Percentiles rank a stretch among this genome's conserved stretches.
phyloP scores from a whole-genome alignment of 1,140 invertebrate genomes.

The Tetraneura akinire region DNA sequence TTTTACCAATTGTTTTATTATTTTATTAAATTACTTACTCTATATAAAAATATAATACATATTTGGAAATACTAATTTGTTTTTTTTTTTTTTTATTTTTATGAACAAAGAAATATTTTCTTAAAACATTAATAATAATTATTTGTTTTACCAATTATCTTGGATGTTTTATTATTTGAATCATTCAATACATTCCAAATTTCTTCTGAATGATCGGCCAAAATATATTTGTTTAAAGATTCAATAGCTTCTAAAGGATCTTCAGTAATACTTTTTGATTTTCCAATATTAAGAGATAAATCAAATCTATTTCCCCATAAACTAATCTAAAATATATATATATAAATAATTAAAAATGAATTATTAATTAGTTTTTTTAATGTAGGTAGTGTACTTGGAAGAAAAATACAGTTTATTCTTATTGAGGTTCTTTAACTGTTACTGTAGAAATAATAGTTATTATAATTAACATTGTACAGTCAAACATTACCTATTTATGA shows the following conservation, averaged over 20 bases:
- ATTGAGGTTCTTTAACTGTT: too few relatives aligned
- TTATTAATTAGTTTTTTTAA: too few relatives aligned
- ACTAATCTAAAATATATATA: conserved; percentile 25
- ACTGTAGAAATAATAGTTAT: too few relatives aligned
- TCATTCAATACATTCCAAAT: conserved; percentile 30
- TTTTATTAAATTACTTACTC: too few relatives aligned
- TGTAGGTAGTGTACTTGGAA: background rate
- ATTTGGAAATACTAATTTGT: too few relatives aligned
- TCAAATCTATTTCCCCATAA: conserved; percentile 52
- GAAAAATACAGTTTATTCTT: background rate
- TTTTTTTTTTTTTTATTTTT: too few relatives aligned
- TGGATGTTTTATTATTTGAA: background rate
- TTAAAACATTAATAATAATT: too few relatives aligned
- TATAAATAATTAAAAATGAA: background rate
- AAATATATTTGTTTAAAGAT: conserved; percentile 38
- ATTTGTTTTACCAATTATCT: conserved; percentile 21
- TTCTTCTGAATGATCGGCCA: conserved; percentile 41
- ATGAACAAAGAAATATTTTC: too few relatives aligned
- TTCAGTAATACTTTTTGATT: conserved; percentile 36
- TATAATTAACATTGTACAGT: too few relatives aligned
- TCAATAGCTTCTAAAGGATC: conserved; percentile 32
- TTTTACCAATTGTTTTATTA: too few relatives aligned
- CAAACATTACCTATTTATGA: too few relatives aligned
- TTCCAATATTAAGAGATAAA: conserved; percentile 43
- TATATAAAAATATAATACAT: too few relatives aligned